These are phyloP conservation scores for Melanerpes formicivorus DNA, from an alignment of 2,113 vertebrate genomes.

Conservation along the genomic window DNA sequence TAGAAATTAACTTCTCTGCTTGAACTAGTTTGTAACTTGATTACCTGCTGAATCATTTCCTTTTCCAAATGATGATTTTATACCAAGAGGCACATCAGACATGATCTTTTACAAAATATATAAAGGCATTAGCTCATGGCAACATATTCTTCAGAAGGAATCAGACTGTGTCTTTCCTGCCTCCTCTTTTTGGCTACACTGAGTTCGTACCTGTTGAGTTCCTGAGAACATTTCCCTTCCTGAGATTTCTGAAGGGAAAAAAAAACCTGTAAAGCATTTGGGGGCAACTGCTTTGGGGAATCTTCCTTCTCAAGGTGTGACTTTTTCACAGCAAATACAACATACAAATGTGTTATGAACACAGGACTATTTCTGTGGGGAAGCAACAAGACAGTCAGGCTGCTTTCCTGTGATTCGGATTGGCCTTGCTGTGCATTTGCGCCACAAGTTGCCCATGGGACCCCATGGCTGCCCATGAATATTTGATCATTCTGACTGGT, in stretches of 20 bases:
- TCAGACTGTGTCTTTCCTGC: not conserved
- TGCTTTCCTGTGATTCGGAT: not conserved
- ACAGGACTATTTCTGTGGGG: not conserved
- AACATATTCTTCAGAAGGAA: not conserved
- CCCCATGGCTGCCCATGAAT: not conserved
- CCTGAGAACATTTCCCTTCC: not conserved
- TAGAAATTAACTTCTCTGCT: slow-evolving; percentile 43
- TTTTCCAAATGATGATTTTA: slow-evolving; percentile 19
- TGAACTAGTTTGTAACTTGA: slow-evolving; percentile 42
- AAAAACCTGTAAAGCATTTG: not conserved
- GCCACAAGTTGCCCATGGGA: not conserved
- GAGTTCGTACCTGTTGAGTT: not conserved
- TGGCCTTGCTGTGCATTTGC: not conserved
- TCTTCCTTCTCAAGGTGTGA: not conserved
- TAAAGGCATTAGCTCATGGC: not conserved
- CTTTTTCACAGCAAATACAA: not conserved
- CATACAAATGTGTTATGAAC: not conserved
- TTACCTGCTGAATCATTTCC: slow-evolving; percentile 38
- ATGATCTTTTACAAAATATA: not conserved
- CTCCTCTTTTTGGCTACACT: not conserved
- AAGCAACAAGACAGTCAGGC: not conserved
- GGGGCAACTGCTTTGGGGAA: not conserved
- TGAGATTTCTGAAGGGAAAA: not conserved
- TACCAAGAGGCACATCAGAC: not conserved
- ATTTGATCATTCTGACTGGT: slow-evolving; percentile 28